Base-by-base conservation (phyloP, 2,113 vertebrate species). In the Nasalis larvatus region DNA sequence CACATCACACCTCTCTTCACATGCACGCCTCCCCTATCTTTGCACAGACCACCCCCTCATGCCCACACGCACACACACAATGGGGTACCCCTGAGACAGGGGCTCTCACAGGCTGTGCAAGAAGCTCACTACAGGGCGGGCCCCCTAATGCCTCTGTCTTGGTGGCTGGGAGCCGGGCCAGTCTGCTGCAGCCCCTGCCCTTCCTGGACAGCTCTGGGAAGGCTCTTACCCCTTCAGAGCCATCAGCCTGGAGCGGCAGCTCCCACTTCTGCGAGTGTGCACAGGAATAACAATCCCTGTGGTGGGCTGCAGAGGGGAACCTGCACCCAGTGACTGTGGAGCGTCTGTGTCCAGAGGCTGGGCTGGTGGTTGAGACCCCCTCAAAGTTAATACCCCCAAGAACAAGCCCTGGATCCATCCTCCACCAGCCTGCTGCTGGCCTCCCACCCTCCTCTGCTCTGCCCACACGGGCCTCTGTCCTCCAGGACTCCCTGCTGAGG, bases 201-300 rank as follows among this genome's bases (percentile, higher is more conserved):
- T 8, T 27, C 35, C 35, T 1, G 45, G 68, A 74, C 52, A 56
- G 56, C 87, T 76, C 17, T 45, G 84, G 42, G 58, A 69, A 76
- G 76, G 42, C n/a, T 20, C 58, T 52, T 54, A 20, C 35, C 56
- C 37, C 9, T 10, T 32, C 20, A 21, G 49, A 60, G 88, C 35
- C 47, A 0, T 35, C 0, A 0, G 47, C 21, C 56, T 6, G 47
- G 8, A 25, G 32, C 7, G 54, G 32, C 8, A 8, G 5, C 0
- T 2, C 56, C 20, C 16, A 20, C 21, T 52, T 42, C 49, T 12
- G 7, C 6, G 4, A 37, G 12, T 56, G 58, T 47, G 66, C 12
- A 88, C 54, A 40, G 20, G 47, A 42, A 42, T 42, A 25, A 23
- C n/a, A 54, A 21, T 86, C 45, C 60, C 60, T 49, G 32, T n/a